A percentile compares a stretch with the other conserved stretches of the same genome.
Conservation (phyloP, 2,113 vertebrate species). For the Pica pica region DNA sequence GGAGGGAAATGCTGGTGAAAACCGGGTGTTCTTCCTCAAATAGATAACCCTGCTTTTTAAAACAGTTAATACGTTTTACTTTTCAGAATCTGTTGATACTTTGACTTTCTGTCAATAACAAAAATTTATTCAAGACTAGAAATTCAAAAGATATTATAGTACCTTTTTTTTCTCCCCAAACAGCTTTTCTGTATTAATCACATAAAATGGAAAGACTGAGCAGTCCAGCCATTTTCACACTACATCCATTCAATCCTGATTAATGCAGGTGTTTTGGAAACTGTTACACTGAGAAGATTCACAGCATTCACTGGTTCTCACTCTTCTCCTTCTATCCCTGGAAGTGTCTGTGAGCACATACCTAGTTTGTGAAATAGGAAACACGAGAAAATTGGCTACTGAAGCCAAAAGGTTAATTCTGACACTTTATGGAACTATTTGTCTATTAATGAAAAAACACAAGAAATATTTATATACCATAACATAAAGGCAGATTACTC, state of each 20-base stretch:
- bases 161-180: no score
- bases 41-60: background rate
- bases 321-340: background rate
- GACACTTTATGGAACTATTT: background rate
- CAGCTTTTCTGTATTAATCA: background rate
- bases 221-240: background rate
- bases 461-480: background rate
- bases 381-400: background rate
- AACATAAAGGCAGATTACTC: background rate
- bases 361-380: background rate
- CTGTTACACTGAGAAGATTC: slow-evolving; percentile 41
- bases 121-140: background rate
- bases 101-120: background rate
- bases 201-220: background rate
- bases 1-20: background rate
- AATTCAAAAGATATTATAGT: background rate
- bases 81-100: background rate
- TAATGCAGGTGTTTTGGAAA: slow-evolving; percentile 34
- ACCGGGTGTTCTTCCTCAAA: background rate
- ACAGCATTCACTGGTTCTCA: slow-evolving; percentile 19
- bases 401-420: background rate
- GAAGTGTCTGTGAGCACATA: background rate
- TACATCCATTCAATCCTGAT: background rate
- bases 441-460: background rate
- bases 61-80: background rate